These are phyloP conservation scores for Teleogryllus occipitalis DNA, from an alignment of 1,140 invertebrate species.

Conservation along the genomic window DNA sequence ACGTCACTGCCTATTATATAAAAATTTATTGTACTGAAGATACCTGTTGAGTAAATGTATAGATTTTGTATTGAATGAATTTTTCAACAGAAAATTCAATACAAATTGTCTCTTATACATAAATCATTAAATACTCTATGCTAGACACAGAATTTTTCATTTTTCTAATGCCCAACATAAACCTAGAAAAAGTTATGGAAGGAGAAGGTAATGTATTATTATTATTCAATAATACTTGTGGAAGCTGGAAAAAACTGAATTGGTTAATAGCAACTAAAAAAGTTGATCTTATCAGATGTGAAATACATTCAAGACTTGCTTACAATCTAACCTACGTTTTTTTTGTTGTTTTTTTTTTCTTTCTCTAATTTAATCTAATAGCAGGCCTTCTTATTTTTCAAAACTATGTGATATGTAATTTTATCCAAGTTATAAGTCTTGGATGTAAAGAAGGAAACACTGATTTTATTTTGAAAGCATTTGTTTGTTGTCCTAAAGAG, in stretches of 20 bases:
- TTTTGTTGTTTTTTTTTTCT: too few relatives aligned
- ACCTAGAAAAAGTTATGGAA: too few relatives aligned
- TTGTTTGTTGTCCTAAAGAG: too few relatives aligned
- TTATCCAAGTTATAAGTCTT: too few relatives aligned
- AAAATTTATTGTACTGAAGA: neutral
- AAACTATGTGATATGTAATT: too few relatives aligned
- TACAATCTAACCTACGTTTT: neutral
- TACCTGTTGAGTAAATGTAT: neutral
- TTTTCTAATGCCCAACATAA: neutral
- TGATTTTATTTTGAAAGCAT: too few relatives aligned
- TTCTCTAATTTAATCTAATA: too few relatives aligned
- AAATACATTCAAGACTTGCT: neutral
- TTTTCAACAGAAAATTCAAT: neutral
- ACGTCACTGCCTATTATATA: neutral
- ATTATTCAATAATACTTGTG: neutral
- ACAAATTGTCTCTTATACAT: neutral
- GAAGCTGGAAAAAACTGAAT: neutral
- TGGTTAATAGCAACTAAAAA: neutral
- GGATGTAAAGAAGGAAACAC: too few relatives aligned
- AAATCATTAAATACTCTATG: neutral
- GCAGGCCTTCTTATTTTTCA: too few relatives aligned
- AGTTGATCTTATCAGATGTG: neutral
- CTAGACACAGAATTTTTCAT: neutral
- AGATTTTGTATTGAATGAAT: neutral
- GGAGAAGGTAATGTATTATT: too few relatives aligned